These are phyloP conservation scores for Carabus problematicus DNA, from an alignment of 2,888 invertebrate species.

Conservation along the genomic window DNA sequence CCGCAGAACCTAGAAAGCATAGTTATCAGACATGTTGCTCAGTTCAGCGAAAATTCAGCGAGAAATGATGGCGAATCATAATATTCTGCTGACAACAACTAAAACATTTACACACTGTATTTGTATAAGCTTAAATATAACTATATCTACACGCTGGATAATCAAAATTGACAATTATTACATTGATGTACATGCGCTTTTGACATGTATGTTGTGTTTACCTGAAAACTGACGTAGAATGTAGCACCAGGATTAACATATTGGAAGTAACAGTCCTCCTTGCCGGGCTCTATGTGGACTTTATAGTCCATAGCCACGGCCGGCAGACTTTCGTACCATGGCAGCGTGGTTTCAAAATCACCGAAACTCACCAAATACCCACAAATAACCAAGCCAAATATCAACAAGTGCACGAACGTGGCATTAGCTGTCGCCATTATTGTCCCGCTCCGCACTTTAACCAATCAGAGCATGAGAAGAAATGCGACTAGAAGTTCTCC, in stretches of 20 bases:
- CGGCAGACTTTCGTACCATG: slow-evolving; percentile 87
- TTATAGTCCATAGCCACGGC: slow-evolving; percentile 97
- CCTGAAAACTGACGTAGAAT: slow-evolving; percentile 94
- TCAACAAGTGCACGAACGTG: slow-evolving; percentile 27
- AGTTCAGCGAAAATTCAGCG: background rate
- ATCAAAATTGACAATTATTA: too few species aligned
- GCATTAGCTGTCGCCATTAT: slow-evolving; percentile 26
- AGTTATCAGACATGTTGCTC: background rate
- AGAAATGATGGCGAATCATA: too few species aligned
- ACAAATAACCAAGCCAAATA: slow-evolving; percentile 7
- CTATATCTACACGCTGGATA: too few species aligned
- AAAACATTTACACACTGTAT: background rate
- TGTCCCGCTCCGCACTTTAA: background rate
- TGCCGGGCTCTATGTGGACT: slow-evolving; percentile 92
- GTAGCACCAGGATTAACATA: slow-evolving; percentile 91
- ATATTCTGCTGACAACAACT: background rate
- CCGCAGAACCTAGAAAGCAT: slow-evolving; percentile 76
- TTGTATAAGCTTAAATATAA: too few species aligned
- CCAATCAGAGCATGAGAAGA: background rate
- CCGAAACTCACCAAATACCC: slow-evolving; percentile 21
- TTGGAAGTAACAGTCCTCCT: slow-evolving; percentile 95
- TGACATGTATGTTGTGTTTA: too few species aligned
- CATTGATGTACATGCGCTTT: too few species aligned
- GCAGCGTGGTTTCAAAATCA: slow-evolving; percentile 62
- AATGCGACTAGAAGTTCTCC: too few species aligned